Conservation (phyloP, 1,140 invertebrate species). For the Schlechtendalia chinensis region DNA sequence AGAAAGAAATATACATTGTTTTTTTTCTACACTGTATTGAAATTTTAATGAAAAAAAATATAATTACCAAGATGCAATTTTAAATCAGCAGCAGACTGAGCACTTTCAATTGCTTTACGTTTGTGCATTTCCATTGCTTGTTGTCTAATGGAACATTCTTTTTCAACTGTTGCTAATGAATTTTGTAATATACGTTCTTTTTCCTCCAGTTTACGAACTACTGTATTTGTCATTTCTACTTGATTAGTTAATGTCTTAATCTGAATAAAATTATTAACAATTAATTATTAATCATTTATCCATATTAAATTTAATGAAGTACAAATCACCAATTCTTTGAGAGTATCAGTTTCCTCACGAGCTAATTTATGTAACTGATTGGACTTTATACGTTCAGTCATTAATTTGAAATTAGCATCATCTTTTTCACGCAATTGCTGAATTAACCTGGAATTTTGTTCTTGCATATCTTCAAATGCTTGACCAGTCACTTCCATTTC, state of each 20-base stretch:
- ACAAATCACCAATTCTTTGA: slow-evolving; percentile 76
- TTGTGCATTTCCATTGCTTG: slow-evolving; percentile 98
- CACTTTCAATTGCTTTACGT: slow-evolving; percentile 91
- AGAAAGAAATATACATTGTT: slow-evolving; percentile 47
- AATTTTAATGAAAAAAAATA: not conserved
- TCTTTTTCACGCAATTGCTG: slow-evolving; percentile 97
- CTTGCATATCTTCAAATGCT: slow-evolving; percentile 99
- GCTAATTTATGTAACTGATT: slow-evolving; percentile 94
- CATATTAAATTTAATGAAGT: not conserved
- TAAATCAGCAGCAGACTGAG: slow-evolving; percentile 94
- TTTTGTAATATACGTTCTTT: slow-evolving; percentile 93
- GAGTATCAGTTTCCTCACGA: slow-evolving; percentile 87
- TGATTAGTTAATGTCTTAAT: slow-evolving; percentile 81
- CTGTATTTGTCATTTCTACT: slow-evolving; percentile 92
- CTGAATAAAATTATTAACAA: slow-evolving; percentile 54
- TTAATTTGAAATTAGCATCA: slow-evolving; percentile 98
- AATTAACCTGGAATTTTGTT: slow-evolving; percentile 93
- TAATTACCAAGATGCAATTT: slow-evolving; percentile 87
- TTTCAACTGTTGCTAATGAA: slow-evolving; percentile 89
- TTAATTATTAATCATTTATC: not conserved
- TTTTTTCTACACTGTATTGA: not conserved
- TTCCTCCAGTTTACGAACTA: slow-evolving; percentile 92
- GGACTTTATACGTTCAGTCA: slow-evolving; percentile 96
- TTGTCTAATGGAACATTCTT: slow-evolving; percentile 84
- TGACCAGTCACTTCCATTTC: slow-evolving; percentile 99